A percentile compares a stretch with the other conserved stretches of the same genome.
Evolutionary conservation across 2,888 invertebrate species (phyloP).

Genomic region (Eupithecia centaureata): DNA sequence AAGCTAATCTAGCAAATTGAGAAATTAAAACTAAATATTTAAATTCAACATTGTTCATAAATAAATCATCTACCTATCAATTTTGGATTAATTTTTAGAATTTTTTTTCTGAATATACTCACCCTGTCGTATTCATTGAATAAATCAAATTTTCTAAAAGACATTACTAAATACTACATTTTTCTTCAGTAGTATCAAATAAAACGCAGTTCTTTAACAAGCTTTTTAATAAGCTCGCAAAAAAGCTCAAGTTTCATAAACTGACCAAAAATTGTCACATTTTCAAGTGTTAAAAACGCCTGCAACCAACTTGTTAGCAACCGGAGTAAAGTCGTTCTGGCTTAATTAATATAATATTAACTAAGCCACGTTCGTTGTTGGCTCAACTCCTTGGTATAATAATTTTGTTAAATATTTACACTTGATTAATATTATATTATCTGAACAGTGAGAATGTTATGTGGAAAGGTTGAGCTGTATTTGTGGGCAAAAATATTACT

Average conservation of each 20-base stretch:
- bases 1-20: too few species aligned
- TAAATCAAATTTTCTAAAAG: too few species aligned
- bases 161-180: too few species aligned
- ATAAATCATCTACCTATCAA: too few species aligned
- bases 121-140: too few species aligned
- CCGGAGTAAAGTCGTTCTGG: constrained; percentile 54
- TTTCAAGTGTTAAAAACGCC: constrained; percentile 46
- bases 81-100: too few species aligned
- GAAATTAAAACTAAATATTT: too few species aligned
- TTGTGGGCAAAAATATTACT: not conserved
- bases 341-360: constrained; percentile 72
- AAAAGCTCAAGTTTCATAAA: constrained; percentile 8
- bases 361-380: constrained; percentile 62
- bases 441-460: constrained; percentile 40
- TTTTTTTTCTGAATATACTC: too few species aligned
- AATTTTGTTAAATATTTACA: constrained; percentile 67
- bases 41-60: too few species aligned
- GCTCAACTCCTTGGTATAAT: constrained; percentile 63
- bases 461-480: constrained; percentile 34
- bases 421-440: constrained; percentile 50
- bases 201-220: not conserved
- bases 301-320: constrained; percentile 48
- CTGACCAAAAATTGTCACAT: constrained; percentile 25
- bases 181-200: not conserved
- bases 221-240: constrained; percentile 8